Evolutionary conservation across 2,888 invertebrate species (phyloP).

Genomic region (Hanleya hanleyi): DNA sequence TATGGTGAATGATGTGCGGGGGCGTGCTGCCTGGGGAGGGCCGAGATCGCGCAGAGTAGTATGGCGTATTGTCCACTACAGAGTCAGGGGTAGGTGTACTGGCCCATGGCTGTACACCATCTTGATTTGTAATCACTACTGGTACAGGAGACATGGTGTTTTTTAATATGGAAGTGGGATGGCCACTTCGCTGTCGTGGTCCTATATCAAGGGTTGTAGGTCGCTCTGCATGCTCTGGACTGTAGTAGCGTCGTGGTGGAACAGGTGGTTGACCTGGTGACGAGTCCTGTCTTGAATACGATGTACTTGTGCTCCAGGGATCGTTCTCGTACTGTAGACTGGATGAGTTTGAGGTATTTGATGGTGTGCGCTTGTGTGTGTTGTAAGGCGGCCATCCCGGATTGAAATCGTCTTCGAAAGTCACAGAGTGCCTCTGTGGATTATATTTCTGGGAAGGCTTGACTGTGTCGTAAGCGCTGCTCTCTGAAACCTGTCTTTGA

Average conservation of each 20-base stretch:
- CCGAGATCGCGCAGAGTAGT: slow-evolving; percentile 82
- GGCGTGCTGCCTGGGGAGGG: slow-evolving; percentile 78
- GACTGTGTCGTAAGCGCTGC: slow-evolving; percentile 64
- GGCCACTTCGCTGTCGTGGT: slow-evolving; percentile 76
- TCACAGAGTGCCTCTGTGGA: slow-evolving; percentile 66
- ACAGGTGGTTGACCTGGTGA: slow-evolving; percentile 39
- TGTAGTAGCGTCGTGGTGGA: slow-evolving; percentile 63
- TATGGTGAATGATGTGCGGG: slow-evolving; percentile 67
- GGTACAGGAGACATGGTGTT: slow-evolving; percentile 11
- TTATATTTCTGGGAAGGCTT: slow-evolving; percentile 44
- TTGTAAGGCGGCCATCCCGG: slow-evolving; percentile 43
- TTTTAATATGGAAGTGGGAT: slow-evolving; percentile 10
- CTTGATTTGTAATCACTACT: slow-evolving; percentile 20
- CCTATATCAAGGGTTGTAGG: slow-evolving; percentile 79
- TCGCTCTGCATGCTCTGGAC: slow-evolving; percentile 74
- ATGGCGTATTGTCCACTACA: slow-evolving; percentile 91
- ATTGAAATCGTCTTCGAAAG: slow-evolving; percentile 69
- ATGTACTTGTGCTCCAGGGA: slow-evolving; percentile 9
- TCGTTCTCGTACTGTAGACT: slow-evolving; percentile 38
- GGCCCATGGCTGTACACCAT: not conserved
- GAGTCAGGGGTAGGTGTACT: slow-evolving; percentile 75
- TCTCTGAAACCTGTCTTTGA: slow-evolving; percentile 65
- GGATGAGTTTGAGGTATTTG: slow-evolving; percentile 82
- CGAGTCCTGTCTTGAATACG: not conserved
- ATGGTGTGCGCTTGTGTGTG: slow-evolving; percentile 84